phyloP scores from a whole-genome alignment of 2,888 invertebrate species.

The Axea sp. region DNA sequence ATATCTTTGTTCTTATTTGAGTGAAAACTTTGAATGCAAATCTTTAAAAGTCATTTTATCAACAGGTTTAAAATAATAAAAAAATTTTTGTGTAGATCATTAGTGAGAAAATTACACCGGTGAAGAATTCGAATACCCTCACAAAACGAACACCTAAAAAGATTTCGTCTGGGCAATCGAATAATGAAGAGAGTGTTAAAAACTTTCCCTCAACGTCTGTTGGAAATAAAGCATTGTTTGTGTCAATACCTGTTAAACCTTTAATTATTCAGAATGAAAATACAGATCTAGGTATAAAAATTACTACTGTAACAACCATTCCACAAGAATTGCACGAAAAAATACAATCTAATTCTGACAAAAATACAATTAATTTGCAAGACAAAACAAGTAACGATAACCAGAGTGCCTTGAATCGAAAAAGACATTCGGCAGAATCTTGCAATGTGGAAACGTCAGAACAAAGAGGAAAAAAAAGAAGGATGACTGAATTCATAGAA shows the following conservation, averaged over 20 bases:
- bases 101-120: slow-evolving; percentile 1
- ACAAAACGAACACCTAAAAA: too few species aligned
- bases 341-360: not conserved
- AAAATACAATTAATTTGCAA: too few species aligned
- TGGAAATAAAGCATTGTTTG: too few species aligned
- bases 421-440: not conserved
- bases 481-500: too few species aligned
- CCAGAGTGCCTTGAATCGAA: slow-evolving; percentile 3
- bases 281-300: slow-evolving; percentile 4
- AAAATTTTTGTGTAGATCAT: too few species aligned
- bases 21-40: too few species aligned
- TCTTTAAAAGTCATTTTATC: too few species aligned
- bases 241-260: not conserved
- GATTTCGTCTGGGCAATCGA: too few species aligned
- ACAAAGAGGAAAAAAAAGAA: not conserved
- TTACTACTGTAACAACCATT: slow-evolving; percentile 12
- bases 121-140: too few species aligned
- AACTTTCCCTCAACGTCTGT: not conserved
- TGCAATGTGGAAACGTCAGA: not conserved
- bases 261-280: slow-evolving; percentile 5
- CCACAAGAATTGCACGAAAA: slow-evolving; percentile 23
- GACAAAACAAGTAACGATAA: not conserved
- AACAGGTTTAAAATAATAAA: too few species aligned
- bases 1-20: too few species aligned
- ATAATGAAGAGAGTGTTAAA: not conserved